A percentile compares a stretch with the other conserved stretches of the same genome.
Evolutionary conservation across 2,888 invertebrate genomes (phyloP).

Genomic region (Hyposoter didymator): DNA sequence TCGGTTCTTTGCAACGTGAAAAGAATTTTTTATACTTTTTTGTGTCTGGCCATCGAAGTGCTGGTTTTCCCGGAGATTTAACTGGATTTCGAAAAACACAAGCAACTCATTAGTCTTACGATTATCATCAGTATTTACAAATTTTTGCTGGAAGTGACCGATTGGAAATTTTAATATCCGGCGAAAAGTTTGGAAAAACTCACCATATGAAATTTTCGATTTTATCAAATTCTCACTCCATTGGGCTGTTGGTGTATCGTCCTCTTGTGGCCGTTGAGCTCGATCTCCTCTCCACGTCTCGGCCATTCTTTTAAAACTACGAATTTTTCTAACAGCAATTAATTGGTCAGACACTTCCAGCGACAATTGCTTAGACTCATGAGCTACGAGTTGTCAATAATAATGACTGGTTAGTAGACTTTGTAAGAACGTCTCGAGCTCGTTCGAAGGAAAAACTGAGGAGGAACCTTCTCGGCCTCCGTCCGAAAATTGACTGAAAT

Average conservation of each 20-base stretch:
- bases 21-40: constrained; percentile 41
- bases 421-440: not conserved
- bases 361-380: not conserved
- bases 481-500: constrained; percentile 54
- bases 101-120: not conserved
- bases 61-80: constrained; percentile 13
- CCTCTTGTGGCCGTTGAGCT: constrained; percentile 53
- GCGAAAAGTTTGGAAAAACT: not conserved
- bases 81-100: constrained; percentile 25
- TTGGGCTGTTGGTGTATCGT: constrained; percentile 57
- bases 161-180: not conserved
- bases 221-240: constrained; percentile 1
- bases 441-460: constrained; percentile 1
- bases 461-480: constrained; percentile 34
- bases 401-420: constrained; percentile 18
- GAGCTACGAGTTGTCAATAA: not conserved
- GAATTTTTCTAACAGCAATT: not conserved
- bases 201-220: constrained; percentile 42
- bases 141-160: not conserved
- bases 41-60: constrained; percentile 22
- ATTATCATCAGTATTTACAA: not conserved
- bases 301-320: constrained; percentile 54
- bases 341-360: constrained; percentile 21
- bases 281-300: constrained; percentile 46
- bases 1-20: constrained; percentile 47